Evolutionary conservation across 2,888 invertebrate species (phyloP).

Genomic region (Dorcus hopei): DNA sequence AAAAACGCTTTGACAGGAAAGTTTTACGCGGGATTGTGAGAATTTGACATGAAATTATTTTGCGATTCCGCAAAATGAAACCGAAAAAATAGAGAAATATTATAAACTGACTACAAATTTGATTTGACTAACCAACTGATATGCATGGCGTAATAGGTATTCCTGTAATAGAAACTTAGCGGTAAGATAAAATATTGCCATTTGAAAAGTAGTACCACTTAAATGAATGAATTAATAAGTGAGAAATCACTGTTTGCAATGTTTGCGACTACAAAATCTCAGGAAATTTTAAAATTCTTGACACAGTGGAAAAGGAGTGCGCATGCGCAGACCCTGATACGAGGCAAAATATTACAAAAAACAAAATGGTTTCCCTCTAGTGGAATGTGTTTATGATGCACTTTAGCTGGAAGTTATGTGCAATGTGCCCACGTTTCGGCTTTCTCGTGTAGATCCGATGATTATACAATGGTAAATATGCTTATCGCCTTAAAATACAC

Average conservation of each 20-base stretch:
- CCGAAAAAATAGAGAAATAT: no score
- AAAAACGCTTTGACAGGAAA: no score
- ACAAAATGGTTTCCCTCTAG: slow-evolving; percentile 48
- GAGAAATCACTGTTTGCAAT: not conserved
- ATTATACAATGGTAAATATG: slow-evolving; percentile 16
- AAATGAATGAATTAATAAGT: not conserved
- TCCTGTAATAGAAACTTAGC: no score
- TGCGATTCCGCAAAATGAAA: no score
- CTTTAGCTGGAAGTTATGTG: slow-evolving; percentile 38
- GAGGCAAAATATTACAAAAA: slow-evolving; percentile 41
- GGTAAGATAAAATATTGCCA: no score
- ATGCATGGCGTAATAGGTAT: no score
- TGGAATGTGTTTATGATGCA: slow-evolving; percentile 44
- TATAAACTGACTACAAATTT: no score
- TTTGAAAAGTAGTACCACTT: no score
- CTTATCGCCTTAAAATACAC: not conserved
- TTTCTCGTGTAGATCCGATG: slow-evolving; percentile 12
- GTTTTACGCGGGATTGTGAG: no score
- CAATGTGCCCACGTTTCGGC: slow-evolving; percentile 26
- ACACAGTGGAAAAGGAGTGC: not conserved
- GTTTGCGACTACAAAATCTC: not conserved
- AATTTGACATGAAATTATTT: no score
- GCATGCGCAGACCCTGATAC: slow-evolving; percentile 18
- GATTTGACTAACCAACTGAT: no score
- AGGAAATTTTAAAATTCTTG: not conserved